Evolutionary conservation across 2,797 vertebrate species (phyloP), one percentile per base, ranked within the genome.

Genomic region (Pelodytes ibericus): DNA sequence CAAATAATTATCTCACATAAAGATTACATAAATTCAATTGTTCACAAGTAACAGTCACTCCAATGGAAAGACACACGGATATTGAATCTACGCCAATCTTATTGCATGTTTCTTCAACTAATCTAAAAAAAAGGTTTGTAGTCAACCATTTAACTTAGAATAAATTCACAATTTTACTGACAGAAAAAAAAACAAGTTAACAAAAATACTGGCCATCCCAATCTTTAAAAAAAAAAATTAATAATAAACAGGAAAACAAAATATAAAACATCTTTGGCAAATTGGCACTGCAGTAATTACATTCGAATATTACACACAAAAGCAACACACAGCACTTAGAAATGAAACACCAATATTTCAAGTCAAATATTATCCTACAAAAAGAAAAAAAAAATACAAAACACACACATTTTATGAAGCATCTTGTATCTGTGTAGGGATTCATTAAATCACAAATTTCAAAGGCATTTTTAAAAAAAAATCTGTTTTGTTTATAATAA

Each of bases 1-100:
- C 97, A 99, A 98, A 99, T 98, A 98, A 96, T 99, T 96, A 98
- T 95, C 92, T 98, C 96, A 99, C 96, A 95, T 96, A 96, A 98
- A 96, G 94, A 93, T 94, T 97, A 98, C 96, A 95, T 95, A 95
- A 95, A 91, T 95, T 93, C 90, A 90, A 94, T 95, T 94, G 93
- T 95, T 92, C 96, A 99, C 96, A 95, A 95, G 94, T 91, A 94
- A 96, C 95, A 98, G 92, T 94, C 97, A 97, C 96, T 96, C 95
- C 87, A 93, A 93, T 95, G 94, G 92, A 94, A 94, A 87, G 94
- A 94, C 95, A 95, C 93, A 95, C 93, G 91, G 89, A 95, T 93
- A 95, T 90, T 90, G 92, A 94, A 91, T 93, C 93, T 94, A 94
- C 89, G 71, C 90, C 93, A 91, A 87, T 88, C 88, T 92, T 91